These are phyloP conservation scores for Malthinus seriepunctatus DNA, from an alignment of 2,888 invertebrate species.

Conservation along the genomic window DNA sequence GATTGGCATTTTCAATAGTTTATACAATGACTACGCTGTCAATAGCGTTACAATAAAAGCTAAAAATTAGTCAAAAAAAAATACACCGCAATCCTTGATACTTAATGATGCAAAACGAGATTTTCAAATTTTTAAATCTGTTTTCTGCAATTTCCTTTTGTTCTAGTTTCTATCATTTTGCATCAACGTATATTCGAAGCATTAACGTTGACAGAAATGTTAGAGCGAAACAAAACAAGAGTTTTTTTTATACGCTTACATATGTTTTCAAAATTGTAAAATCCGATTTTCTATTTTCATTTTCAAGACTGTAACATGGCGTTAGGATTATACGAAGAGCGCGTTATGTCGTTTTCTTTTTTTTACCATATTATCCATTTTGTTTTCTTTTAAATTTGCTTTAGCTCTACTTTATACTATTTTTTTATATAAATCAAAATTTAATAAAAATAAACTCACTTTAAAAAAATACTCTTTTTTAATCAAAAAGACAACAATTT, in stretches of 20 bases:
- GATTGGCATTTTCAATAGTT: constrained; percentile 9
- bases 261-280: constrained; percentile 15
- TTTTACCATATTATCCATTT: background rate
- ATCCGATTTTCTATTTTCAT: constrained; percentile 10
- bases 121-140: constrained; percentile 12
- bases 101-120: constrained; percentile 7
- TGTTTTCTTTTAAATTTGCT: background rate
- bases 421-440: too few species aligned
- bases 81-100: background rate
- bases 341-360: constrained; percentile 1
- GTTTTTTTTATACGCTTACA: constrained; percentile 15
- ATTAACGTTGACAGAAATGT: constrained; percentile 10
- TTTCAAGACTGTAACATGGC: constrained; percentile 7
- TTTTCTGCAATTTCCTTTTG: constrained; percentile 15
- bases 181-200: constrained; percentile 8
- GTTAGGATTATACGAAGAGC: constrained; percentile 7
- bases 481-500: too few species aligned
- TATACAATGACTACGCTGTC: constrained; percentile 2
- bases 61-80: constrained; percentile 10
- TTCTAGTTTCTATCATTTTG: constrained; percentile 8
- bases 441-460: too few species aligned
- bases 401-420: background rate
- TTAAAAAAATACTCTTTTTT: too few species aligned
- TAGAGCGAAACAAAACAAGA: constrained; percentile 8
- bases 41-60: constrained; percentile 5